Base-by-base conservation (phyloP, 2,888 invertebrate genomes). In the Archips crataeganus region DNA sequence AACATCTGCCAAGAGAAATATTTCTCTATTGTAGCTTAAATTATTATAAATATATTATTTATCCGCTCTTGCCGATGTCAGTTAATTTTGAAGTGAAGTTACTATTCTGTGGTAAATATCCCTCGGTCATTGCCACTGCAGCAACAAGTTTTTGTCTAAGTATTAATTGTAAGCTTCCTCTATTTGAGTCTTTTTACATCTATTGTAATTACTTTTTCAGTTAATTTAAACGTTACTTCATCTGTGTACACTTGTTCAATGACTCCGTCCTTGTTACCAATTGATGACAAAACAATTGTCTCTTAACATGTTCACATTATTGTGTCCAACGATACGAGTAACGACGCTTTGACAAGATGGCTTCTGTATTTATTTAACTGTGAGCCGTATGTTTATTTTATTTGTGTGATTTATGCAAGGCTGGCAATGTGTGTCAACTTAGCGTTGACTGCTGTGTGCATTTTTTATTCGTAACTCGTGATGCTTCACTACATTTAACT, bases 271-370 rank as follows among this genome's bases (percentile, higher is more conserved):
- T 75, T 76, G 76, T 73, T 71, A 75, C 61, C 36, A 70, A 75
- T 63, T 67, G 75, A 61, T 51, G 75, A 68, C 77, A 57, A 75
- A 74, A 76, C 77, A 75, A 77, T 75, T 75, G 73, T 51, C 51
- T 73, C 60, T 66, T 49, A 74, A 72, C 70, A 57, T 70, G 54
- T 32, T 34, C 42, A 61, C 59, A 47, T 57, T 74, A 64, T 70
- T 73, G 65, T 67, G 34, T 39, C 39, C 39, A 39, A 39, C 39
- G 39, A 39, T 32, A 23, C 23, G 13, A 54, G 45, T 45, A 54
- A 68, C 51, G 13, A 49, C 34, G 68, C 42, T 47, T 65, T 64
- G 71, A 67, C 73, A 63, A 71, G 71, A 71, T 69, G 75, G 68
- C 71, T 71, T 61, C 69, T 61, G 67, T 62, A 45, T 69, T 69